phyloP scores from a whole-genome alignment of 1,140 invertebrate genomes.

The Drosophila orosa region DNA sequence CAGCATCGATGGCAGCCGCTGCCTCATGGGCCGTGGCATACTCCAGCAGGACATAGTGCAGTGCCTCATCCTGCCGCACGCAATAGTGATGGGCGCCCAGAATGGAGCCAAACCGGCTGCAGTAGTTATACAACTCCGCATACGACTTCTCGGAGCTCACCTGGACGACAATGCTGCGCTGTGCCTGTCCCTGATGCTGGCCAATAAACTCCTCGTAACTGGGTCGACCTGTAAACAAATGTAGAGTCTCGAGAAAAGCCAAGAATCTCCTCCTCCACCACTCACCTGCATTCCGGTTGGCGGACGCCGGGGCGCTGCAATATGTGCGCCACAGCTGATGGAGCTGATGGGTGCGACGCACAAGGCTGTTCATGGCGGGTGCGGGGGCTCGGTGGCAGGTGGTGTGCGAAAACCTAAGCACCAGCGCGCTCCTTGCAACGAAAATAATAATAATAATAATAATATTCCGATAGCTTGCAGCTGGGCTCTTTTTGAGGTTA shows the following conservation, averaged over 20 bases:
- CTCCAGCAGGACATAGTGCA: constrained; percentile 89
- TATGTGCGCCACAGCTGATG: constrained; percentile 55
- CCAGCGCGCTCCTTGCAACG: constrained; percentile 31
- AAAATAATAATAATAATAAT: constrained; percentile 20
- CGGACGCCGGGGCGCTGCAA: constrained; percentile 46
- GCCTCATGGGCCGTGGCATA: constrained; percentile 85
- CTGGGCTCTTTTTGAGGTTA: constrained; percentile 54
- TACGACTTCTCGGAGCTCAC: constrained; percentile 87
- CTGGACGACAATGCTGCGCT: constrained; percentile 86
- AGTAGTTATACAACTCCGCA: constrained; percentile 87
- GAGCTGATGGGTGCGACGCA: constrained; percentile 55
- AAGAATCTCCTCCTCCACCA: background rate
- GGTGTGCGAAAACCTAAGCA: constrained; percentile 9
- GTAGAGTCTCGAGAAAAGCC: background rate
- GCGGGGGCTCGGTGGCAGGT: constrained; percentile 6
- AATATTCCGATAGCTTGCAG: constrained; percentile 7
- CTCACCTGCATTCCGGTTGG: constrained; percentile 28
- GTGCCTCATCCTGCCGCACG: constrained; percentile 83
- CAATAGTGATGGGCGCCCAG: constrained; percentile 87
- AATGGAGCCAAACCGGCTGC: constrained; percentile 86
- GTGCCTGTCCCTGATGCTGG: constrained; percentile 65
- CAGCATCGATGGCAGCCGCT: constrained; percentile 80
- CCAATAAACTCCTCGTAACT: constrained; percentile 70
- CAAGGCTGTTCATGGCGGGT: constrained; percentile 60
- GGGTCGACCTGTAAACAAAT: constrained; percentile 31